A percentile compares a stretch with the other conserved stretches of the same genome.
Evolutionary conservation across 2,113 vertebrate genomes (phyloP).

Genomic region (Electrona antarctica): DNA sequence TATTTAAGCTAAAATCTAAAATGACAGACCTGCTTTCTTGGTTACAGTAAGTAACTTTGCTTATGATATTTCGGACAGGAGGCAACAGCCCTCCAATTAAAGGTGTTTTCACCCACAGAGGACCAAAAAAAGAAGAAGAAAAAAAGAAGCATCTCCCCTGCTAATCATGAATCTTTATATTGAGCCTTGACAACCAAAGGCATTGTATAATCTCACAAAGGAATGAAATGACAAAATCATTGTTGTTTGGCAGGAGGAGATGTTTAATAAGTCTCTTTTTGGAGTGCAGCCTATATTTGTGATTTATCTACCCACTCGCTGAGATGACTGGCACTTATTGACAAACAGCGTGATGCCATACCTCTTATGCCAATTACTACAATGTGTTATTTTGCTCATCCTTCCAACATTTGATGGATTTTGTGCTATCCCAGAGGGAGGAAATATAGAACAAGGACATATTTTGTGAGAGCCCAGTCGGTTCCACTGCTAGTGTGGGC

Average conservation of each 20-base stretch:
- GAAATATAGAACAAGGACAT: slow-evolving; percentile 29
- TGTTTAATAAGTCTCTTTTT: slow-evolving; percentile 41
- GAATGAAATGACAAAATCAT: slow-evolving; percentile 52
- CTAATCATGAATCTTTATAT: slow-evolving; percentile 64
- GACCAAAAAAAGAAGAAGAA: too few species aligned
- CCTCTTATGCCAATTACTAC: slow-evolving; percentile 54
- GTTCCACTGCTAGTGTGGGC: not conserved
- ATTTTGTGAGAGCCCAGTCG: slow-evolving; percentile 25
- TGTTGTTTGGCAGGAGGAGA: slow-evolving; percentile 47
- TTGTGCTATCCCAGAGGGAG: slow-evolving; percentile 25
- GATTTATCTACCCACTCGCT: slow-evolving; percentile 47
- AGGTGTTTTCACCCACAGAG: slow-evolving; percentile 33
- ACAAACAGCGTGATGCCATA: slow-evolving; percentile 51
- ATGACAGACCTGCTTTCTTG: too few species aligned
- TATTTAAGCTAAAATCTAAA: too few species aligned
- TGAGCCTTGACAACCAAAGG: slow-evolving; percentile 65
- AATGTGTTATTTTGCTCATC: slow-evolving; percentile 51
- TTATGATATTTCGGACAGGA: slow-evolving; percentile 35
- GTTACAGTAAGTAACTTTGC: slow-evolving; percentile 38
- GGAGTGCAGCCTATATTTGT: slow-evolving; percentile 34
- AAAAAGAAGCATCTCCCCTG: slow-evolving; percentile 5
- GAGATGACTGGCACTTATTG: slow-evolving; percentile 64
- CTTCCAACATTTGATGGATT: slow-evolving; percentile 40
- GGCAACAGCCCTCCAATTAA: slow-evolving; percentile 34
- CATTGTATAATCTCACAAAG: slow-evolving; percentile 54